Base-by-base conservation (phyloP, 2,113 vertebrate genomes). In the Nipponia nippon region DNA sequence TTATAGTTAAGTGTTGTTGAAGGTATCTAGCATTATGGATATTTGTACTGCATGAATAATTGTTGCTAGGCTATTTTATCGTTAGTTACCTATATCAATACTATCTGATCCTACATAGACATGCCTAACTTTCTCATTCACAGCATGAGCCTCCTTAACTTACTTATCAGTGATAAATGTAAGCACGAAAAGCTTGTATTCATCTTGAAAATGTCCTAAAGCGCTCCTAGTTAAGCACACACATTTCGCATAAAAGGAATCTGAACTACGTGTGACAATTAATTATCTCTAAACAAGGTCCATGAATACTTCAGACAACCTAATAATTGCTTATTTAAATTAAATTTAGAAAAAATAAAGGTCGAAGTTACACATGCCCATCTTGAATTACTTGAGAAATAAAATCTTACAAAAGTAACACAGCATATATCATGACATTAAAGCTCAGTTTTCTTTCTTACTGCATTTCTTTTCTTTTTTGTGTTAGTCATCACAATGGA, bases 271-370 rank as follows among this genome's bases (percentile, higher is more conserved):
- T 77, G 67, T 92, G 56, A 90, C 66, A 92, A 92, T 88, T 88
- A 94, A 90, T 96, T 95, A 84, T 77, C 67, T 92, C 50, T 61
- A 96, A 96, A 95, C 42, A 91, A 83, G 46, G 65, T 4, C 73
- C 59, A 59, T 89, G 76, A 92, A 81, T 62, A 93, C 49, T 95
- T 93, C 76, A 77, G 69, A 50, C 50, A 94, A 65, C 8, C 8
- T 88, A 62, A 49, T 62, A 90, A 95, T 88, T 93, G 49, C 13
- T 89, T 89, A 80, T 72, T 80, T 77, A 92, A 92, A 92, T 86
- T 70, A 80, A 66, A 83, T 47, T 55, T 34, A 58, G 36, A 19
- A 63, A 52, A 46, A 27, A 36, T 47, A 44, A 71, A 58, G 9
- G 65, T 55, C 14, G 59, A 89, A 93, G 32, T 83, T 83, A 77